Conservation (phyloP, 2,888 invertebrate species). For the Macropis europaea region DNA sequence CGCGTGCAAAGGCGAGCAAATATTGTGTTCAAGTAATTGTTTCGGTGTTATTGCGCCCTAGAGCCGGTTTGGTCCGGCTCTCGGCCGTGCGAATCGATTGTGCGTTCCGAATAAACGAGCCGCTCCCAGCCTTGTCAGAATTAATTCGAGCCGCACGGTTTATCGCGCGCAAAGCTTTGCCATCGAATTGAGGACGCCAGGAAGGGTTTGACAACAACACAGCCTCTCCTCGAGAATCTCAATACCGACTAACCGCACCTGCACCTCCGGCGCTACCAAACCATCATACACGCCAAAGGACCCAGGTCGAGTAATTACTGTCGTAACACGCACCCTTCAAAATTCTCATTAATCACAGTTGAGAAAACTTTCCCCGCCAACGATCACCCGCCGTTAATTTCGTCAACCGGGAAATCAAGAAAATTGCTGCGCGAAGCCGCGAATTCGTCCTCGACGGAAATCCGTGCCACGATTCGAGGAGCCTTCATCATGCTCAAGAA, state of each 20-base stretch:
- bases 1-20: slow-evolving; percentile 38
- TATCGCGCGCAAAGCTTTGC: slow-evolving; percentile 42
- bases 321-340: slow-evolving; percentile 26
- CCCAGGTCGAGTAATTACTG: slow-evolving; percentile 44
- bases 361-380: neutral
- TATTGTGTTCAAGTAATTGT: slow-evolving; percentile 26
- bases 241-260: slow-evolving; percentile 53
- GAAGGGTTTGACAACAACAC: slow-evolving; percentile 41
- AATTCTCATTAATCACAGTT: slow-evolving; percentile 28
- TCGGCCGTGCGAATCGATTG: neutral
- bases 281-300: slow-evolving; percentile 26
- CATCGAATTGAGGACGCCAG: slow-evolving; percentile 39
- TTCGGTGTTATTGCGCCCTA: slow-evolving; percentile 34
- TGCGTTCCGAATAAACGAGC: slow-evolving; percentile 25
- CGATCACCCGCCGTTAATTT: neutral
- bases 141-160: slow-evolving; percentile 43
- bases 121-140: slow-evolving; percentile 32
- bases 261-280: slow-evolving; percentile 10
- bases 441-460: neutral
- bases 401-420: slow-evolving; percentile 1
- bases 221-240: slow-evolving; percentile 53
- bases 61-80: neutral
- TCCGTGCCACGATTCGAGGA: neutral
- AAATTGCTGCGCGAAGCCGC: neutral
- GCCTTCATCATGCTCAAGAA: too few relatives aligned